Percentiles rank a stretch among this genome's conserved stretches.
Evolutionary conservation across 2,797 vertebrate genomes (phyloP).

Genomic region (Ammospiza maritima): DNA sequence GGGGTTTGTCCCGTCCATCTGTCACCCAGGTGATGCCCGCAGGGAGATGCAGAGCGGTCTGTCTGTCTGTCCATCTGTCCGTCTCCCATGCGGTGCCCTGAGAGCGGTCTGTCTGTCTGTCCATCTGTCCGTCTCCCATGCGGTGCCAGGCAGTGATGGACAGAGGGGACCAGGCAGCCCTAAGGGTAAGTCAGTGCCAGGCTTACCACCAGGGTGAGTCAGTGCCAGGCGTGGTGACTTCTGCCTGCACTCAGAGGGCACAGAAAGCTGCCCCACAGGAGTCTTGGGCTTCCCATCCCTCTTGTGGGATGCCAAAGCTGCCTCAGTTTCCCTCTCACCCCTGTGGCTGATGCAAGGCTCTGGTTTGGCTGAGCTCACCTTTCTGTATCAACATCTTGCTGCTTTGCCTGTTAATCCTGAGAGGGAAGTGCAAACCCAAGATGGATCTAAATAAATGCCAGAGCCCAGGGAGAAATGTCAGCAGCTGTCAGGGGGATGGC

Average conservation of each 20-base stretch:
- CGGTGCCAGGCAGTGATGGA: neutral
- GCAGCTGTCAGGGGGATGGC: neutral
- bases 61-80: neutral
- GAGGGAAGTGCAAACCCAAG: neutral
- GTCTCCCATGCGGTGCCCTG: neutral
- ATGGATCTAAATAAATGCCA: neutral
- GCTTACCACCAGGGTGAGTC: neutral
- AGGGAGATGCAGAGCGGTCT: too few species aligned
- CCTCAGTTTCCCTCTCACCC: neutral
- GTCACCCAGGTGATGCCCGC: too few species aligned
- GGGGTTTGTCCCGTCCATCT: too few species aligned
- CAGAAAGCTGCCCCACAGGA: rapidly evolving
- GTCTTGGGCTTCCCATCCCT: neutral
- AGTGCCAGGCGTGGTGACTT: neutral
- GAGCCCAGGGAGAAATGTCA: neutral
- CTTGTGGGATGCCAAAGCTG: rapidly evolving
- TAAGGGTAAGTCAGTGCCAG: too few species aligned
- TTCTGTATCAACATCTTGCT: neutral
- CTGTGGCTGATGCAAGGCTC: neutral
- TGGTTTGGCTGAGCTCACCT: neutral
- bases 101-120: neutral
- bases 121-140: neutral
- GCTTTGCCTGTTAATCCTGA: neutral
- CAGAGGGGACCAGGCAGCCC: neutral
- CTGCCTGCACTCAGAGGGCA: neutral